Percentiles rank a stretch among this genome's conserved stretches.
Conservation (phyloP, 2,797 vertebrate genomes). For the Macrochelys suwanniensis region DNA sequence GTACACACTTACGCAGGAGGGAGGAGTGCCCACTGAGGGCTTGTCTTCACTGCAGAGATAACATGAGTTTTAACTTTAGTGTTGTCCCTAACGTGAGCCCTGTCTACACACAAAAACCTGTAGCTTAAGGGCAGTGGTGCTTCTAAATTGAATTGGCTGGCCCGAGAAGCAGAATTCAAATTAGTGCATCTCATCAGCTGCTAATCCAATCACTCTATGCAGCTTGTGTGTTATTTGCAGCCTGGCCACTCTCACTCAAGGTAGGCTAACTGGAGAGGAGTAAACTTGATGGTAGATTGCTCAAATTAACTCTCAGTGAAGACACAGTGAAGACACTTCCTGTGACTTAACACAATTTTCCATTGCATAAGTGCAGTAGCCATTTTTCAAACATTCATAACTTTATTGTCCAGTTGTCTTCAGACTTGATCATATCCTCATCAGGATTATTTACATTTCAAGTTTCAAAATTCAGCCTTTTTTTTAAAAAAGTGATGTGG, state of each 20-base stretch:
- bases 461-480: neutral
- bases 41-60: neutral
- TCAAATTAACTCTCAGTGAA: neutral
- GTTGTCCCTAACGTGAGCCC: neutral
- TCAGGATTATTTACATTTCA: constrained; percentile 2
- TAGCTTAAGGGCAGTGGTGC: neutral
- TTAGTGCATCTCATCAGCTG: neutral
- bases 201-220: neutral
- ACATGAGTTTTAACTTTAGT: neutral
- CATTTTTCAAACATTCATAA: neutral
- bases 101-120: neutral
- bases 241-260: neutral
- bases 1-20: neutral
- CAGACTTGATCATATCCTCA: neutral
- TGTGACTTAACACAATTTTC: neutral
- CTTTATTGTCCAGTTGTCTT: neutral
- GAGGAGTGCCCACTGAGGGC: accelerated
- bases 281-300: neutral
- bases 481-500: neutral
- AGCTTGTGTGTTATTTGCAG: neutral
- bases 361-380: neutral
- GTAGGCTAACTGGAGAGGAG: neutral
- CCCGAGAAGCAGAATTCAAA: neutral
- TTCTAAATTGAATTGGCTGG: neutral
- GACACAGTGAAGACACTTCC: neutral